Evolutionary conservation across 2,888 invertebrate species (phyloP), one percentile per base, ranked within the genome.

Genomic region (Kuschelorhynchus macadamiae): DNA sequence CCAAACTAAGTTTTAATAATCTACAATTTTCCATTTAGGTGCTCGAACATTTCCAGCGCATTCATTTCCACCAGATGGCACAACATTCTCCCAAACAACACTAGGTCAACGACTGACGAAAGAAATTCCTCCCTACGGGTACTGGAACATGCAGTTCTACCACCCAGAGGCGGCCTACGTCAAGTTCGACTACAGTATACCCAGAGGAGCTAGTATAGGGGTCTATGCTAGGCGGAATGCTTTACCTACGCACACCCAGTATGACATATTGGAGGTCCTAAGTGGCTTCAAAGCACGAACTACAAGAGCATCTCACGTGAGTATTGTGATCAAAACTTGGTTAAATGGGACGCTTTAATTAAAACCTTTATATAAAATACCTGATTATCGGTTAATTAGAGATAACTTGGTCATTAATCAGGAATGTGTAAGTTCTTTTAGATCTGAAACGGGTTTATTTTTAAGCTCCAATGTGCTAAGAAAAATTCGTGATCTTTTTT

Each of bases 121-220:
- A 85, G 92, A 93, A 86, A 94, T 98, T 81, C 92, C 93, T 80
- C 92, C 97, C 72, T 96, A 96, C 85, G 93, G 96, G 82, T 97
- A 97, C 85, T 97, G 97, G 97, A 96, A 96, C 85, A 94, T 96
- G 91, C 96, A 96, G 85, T 97, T 98, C 85, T 95, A 94, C 85
- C 96, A 97, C 85, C 93, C 94, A 69, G 94, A 96, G 85, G 92
- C 96, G 59, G 93, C 95, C 47, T 96, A 96, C 85, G 93, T 98
- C 56, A 93, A 94, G 82, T 97, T 97, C 83, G 96, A 97, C 85
- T 95, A 97, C 84, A 92, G 92, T 84, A 95, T 96, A 80, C 94
- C 95, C 1, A 87, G 95, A 72, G 95, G 95, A 53, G 94, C 95
- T 42, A 95, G 94, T 75, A 93, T 98, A 82, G 98, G 97, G 41